A percentile compares a stretch with the other conserved stretches of the same genome.
These are phyloP conservation scores for Asarcornis scutulata DNA, from an alignment of 2,113 vertebrate species.

Conservation along the genomic window DNA sequence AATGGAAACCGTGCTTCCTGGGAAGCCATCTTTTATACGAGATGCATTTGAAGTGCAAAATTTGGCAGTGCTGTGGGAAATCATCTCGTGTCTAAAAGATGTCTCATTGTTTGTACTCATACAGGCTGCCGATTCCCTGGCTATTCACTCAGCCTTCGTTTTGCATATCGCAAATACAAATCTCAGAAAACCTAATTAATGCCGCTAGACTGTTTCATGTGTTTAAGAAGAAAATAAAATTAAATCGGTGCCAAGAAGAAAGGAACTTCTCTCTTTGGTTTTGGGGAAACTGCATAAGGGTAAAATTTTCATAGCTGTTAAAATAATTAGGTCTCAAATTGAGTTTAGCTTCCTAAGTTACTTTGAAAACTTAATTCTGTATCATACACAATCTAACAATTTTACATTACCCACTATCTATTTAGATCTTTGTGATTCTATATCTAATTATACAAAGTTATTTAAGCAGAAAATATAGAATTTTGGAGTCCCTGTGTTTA, in stretches of 20 bases:
- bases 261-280: slow-evolving; percentile 1
- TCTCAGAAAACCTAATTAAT: background rate
- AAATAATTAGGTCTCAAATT: slow-evolving; percentile 46
- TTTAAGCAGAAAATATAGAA: background rate
- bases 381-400: background rate
- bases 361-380: slow-evolving; percentile 1
- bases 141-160: background rate
- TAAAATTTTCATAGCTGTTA: background rate
- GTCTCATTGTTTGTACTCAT: background rate
- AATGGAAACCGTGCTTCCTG: background rate
- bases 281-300: background rate
- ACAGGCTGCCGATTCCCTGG: background rate
- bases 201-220: background rate
- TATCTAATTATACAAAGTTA: background rate
- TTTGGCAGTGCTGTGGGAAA: background rate
- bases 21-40: background rate
- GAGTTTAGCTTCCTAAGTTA: background rate
- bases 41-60: background rate
- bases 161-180: background rate
- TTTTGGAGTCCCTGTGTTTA: background rate
- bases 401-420: background rate
- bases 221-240: background rate
- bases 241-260: background rate
- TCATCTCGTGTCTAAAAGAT: background rate
- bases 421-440: background rate